Evolutionary conservation across 2,888 invertebrate genomes (phyloP).

Genomic region (Erannis defoliaria): DNA sequence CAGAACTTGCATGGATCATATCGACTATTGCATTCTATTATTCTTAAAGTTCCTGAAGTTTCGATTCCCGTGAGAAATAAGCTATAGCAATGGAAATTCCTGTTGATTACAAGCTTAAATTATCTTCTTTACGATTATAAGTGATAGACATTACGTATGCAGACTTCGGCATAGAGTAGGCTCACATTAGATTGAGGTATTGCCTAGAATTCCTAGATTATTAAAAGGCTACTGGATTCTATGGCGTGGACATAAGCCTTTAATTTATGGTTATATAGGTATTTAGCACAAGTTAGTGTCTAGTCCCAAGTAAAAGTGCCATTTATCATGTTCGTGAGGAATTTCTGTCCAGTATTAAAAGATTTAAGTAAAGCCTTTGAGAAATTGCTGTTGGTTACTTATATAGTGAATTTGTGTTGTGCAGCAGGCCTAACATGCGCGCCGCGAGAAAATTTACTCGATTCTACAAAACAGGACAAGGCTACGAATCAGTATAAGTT

Average conservation of each 20-base stretch:
- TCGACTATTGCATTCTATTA: slow-evolving; percentile 49
- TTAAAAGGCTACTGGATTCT: slow-evolving; percentile 12
- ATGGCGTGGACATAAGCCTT: neutral
- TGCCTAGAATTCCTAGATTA: slow-evolving; percentile 11
- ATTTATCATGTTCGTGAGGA: slow-evolving; percentile 3
- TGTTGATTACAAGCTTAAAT: slow-evolving; percentile 44
- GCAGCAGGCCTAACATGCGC: no score
- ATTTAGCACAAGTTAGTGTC: slow-evolving; percentile 14
- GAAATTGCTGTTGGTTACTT: neutral
- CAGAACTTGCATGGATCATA: slow-evolving; percentile 37
- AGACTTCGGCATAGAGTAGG: slow-evolving; percentile 13
- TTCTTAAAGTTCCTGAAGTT: slow-evolving; percentile 39
- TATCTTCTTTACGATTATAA: slow-evolving; percentile 34
- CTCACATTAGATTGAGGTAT: slow-evolving; percentile 5
- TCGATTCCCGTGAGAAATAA: slow-evolving; percentile 55
- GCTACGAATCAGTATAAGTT: no score
- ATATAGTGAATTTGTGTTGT: neutral
- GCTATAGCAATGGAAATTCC: slow-evolving; percentile 39
- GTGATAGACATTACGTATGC: slow-evolving; percentile 10
- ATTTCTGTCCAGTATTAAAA: no score
- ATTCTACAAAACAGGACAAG: no score
- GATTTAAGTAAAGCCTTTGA: neutral
- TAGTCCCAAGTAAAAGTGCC: neutral
- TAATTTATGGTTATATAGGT: slow-evolving; percentile 3
- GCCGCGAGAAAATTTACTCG: no score